Percentiles rank a stretch among this genome's conserved stretches.
These are phyloP conservation scores for Netelia melanura DNA, from an alignment of 2,888 invertebrate species.

Conservation along the genomic window DNA sequence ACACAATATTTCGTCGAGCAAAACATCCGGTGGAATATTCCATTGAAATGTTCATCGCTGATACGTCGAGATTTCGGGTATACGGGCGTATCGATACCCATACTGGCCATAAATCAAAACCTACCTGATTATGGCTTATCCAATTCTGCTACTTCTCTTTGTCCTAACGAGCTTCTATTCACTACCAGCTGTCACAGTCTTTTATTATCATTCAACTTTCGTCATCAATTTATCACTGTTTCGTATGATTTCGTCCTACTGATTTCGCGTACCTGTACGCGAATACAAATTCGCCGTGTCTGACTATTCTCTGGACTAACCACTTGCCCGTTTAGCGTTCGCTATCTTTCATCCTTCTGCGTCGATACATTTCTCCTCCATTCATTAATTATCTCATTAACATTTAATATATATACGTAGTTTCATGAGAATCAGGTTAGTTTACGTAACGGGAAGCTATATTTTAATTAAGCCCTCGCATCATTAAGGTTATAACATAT, in stretches of 20 bases:
- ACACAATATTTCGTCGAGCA: background rate
- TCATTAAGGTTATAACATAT: no score
- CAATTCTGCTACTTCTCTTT: background rate
- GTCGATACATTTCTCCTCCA: background rate
- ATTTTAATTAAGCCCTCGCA: no score
- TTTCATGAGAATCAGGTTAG: background rate
- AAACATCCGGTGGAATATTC: background rate
- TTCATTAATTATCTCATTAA: background rate
- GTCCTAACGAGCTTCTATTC: background rate
- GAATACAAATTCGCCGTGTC: background rate
- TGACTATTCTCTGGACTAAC: background rate
- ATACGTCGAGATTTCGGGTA: background rate
- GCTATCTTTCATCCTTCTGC: background rate
- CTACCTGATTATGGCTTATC: constrained; percentile 8
- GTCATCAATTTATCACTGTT: constrained; percentile 1
- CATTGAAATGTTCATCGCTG: background rate
- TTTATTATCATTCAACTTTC: constrained; percentile 12
- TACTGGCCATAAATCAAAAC: background rate
- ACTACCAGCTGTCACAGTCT: background rate
- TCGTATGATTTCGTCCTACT: background rate
- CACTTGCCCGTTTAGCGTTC: background rate
- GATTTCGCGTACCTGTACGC: background rate
- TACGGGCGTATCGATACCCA: background rate
- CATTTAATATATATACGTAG: no score
- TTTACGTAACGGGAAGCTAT: no score